These are phyloP conservation scores for Myodes glareolus DNA, from an alignment of 2,113 vertebrate species.

Conservation along the genomic window DNA sequence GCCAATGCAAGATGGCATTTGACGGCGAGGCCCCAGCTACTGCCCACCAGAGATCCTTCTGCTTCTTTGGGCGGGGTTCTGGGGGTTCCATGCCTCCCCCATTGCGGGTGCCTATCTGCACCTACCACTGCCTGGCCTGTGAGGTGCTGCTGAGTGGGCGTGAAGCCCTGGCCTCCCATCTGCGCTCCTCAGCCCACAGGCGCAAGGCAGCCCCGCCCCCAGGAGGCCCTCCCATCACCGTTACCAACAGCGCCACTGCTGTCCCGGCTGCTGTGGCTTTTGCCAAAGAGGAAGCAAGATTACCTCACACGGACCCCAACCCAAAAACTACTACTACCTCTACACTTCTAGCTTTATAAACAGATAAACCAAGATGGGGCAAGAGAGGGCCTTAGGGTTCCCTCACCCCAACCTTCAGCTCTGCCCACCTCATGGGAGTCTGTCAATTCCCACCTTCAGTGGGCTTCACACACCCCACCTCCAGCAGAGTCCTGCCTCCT, in stretches of 20 bases:
- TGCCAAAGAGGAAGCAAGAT: constrained; percentile 88
- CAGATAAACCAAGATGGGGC: constrained; percentile 77
- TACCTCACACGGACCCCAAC: constrained; percentile 87
- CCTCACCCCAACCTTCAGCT: constrained; percentile 27
- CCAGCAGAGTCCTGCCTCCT: constrained; percentile 76
- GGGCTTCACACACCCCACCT: constrained; percentile 71
- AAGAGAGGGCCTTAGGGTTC: constrained; percentile 33
- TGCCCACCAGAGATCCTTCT: constrained; percentile 84
- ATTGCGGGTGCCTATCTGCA: constrained; percentile 84
- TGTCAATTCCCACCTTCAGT: constrained; percentile 52
- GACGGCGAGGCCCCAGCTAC: constrained; percentile 81
- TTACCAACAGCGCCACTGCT: constrained; percentile 75
- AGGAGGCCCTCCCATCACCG: constrained; percentile 68
- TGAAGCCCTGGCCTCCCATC: constrained; percentile 84
- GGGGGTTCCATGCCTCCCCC: constrained; percentile 76
- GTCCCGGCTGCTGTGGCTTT: constrained; percentile 83
- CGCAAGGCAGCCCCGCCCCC: constrained; percentile 76
- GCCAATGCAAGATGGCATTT: constrained; percentile 85
- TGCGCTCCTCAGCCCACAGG: constrained; percentile 86
- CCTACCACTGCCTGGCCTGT: constrained; percentile 87
- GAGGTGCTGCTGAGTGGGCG: constrained; percentile 86
- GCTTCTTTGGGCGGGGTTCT: constrained; percentile 82
- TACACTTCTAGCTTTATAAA: constrained; percentile 87
- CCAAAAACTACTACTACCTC: constrained; percentile 88
- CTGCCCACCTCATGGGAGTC: constrained; percentile 70